Conservation (phyloP, 2,797 vertebrate genomes). For the Meriones psammophilus region DNA sequence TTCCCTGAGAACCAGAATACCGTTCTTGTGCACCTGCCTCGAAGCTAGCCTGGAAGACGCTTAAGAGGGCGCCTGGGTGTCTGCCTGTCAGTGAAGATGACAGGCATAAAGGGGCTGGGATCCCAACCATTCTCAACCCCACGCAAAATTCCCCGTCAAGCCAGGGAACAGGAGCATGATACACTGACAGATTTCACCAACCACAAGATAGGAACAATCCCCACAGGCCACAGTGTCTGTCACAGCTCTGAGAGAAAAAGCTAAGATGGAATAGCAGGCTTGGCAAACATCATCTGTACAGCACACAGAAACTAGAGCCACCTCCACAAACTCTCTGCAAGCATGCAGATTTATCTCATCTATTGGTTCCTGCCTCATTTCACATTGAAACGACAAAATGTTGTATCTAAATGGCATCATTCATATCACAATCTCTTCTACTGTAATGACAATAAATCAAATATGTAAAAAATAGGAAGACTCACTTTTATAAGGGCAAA, state of each 20-base stretch:
- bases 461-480: background rate
- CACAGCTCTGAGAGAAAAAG: constrained; percentile 29
- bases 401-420: background rate
- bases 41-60: background rate
- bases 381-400: background rate
- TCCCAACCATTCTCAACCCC: constrained; percentile 59
- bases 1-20: background rate
- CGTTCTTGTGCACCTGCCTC: background rate
- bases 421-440: background rate
- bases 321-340: background rate
- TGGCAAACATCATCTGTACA: background rate
- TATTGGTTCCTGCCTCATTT: background rate
- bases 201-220: constrained; percentile 46
- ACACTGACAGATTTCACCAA: constrained; percentile 69
- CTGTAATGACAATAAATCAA: background rate
- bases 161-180: constrained; percentile 57
- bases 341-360: background rate
- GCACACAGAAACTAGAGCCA: background rate
- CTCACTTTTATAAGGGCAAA: constrained; percentile 10
- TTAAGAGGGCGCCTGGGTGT: background rate
- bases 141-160: constrained; percentile 74
- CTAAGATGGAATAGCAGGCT: background rate
- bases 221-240: constrained; percentile 71
- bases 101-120: constrained; percentile 57
- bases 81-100: constrained; percentile 69